phyloP scores from a whole-genome alignment of 1,140 invertebrate genomes.

The Choristoneura fumiferana region DNA sequence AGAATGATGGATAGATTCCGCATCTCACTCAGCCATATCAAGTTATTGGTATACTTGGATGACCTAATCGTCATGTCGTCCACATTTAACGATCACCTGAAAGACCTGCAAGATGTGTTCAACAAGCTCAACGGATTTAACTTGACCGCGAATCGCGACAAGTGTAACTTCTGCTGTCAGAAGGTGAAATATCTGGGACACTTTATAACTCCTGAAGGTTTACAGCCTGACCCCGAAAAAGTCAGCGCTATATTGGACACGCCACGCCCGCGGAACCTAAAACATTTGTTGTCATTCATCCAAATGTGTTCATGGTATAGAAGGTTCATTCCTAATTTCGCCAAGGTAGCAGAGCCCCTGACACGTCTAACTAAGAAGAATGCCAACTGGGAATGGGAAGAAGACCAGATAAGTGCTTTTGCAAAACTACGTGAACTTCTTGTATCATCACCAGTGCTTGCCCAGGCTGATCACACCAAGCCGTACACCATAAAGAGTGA shows the following conservation, averaged over 20 bases:
- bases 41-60: conserved; percentile 47
- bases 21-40: conserved; percentile 10
- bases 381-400: conserved; percentile 30
- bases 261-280: conserved; percentile 23
- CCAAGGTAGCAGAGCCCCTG: too few relatives aligned
- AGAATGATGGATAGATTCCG: too few relatives aligned
- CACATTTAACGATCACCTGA: conserved; percentile 46
- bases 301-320: too few relatives aligned
- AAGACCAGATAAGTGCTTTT: conserved; percentile 22
- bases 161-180: conserved; percentile 40
- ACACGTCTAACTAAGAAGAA: too few relatives aligned
- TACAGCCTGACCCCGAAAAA: conserved; percentile 30
- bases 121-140: conserved; percentile 17
- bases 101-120: conserved; percentile 38
- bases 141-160: too few relatives aligned
- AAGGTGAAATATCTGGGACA: conserved; percentile 32
- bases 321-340: too few relatives aligned
- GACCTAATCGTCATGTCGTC: conserved; percentile 51
- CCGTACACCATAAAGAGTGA: too few relatives aligned
- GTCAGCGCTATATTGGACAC: conserved; percentile 22
- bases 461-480: conserved; percentile 28
- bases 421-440: conserved; percentile 17
- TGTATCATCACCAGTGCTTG: conserved; percentile 22
- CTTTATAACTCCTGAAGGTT: conserved; percentile 31
- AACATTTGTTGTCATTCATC: too few relatives aligned